Evolutionary conservation across 64 coral and sea anemone species (phyloP).

Genomic region (Pachyseris speciosa): DNA sequence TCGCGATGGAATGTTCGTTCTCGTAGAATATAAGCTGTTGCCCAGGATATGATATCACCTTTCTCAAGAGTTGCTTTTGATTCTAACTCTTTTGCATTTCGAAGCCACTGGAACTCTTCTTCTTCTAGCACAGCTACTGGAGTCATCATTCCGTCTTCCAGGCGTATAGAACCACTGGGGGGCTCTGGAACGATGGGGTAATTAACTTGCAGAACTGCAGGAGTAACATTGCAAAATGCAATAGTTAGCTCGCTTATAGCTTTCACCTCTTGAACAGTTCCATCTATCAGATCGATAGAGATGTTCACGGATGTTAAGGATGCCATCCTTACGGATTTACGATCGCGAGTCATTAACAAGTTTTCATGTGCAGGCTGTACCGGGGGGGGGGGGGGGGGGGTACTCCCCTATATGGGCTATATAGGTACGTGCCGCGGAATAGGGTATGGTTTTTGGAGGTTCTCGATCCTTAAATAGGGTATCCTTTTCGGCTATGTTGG

Average conservation of each 20-base stretch:
- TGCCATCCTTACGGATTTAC: too few species aligned
- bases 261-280: neutral
- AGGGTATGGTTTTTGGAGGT: too few species aligned
- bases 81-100: neutral
- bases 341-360: too few species aligned
- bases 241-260: neutral
- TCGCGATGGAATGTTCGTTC: neutral
- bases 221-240: conserved; percentile 2
- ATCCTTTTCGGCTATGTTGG: too few species aligned
- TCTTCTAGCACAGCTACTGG: neutral
- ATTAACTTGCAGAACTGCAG: neutral
- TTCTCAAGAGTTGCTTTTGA: conserved; percentile 8
- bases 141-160: neutral
- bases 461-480: too few species aligned
- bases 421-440: too few species aligned
- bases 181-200: neutral
- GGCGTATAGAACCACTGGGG: neutral
- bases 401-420: too few species aligned
- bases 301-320: too few species aligned
- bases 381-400: too few species aligned
- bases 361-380: too few species aligned
- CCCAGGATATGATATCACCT: conserved; percentile 9
- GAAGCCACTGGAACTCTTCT: neutral
- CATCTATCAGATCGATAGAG: neutral
- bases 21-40: conserved; percentile 20